Evolutionary conservation across 2,113 vertebrate species (phyloP).

Genomic region (Protobothrops mucrosquamatus): DNA sequence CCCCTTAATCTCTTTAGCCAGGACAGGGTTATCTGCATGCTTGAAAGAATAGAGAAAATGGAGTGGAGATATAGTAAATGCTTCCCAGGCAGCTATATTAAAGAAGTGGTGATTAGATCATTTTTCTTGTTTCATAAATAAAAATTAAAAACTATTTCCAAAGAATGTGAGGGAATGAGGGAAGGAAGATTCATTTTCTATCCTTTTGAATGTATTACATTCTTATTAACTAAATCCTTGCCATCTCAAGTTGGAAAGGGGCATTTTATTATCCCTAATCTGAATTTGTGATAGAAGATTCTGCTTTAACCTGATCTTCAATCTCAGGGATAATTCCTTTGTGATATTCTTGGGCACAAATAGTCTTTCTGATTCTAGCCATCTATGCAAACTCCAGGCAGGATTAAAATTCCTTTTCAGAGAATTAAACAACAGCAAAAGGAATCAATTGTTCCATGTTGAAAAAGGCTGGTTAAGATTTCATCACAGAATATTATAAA

Average conservation of each 20-base stretch:
- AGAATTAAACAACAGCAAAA: background rate
- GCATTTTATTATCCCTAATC: constrained; percentile 21
- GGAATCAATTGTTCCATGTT: constrained; percentile 4
- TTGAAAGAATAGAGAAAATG: constrained; percentile 6
- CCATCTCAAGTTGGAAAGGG: constrained; percentile 2
- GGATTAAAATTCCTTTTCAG: constrained; percentile 4
- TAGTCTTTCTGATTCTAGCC: constrained; percentile 1
- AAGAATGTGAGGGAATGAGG: constrained; percentile 13
- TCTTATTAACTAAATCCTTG: constrained; percentile 16
- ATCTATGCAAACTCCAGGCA: accelerated
- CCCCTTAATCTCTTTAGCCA: constrained; percentile 36
- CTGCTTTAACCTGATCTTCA: background rate
- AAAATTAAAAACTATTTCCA: constrained; percentile 16
- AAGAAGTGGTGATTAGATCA: constrained; percentile 4
- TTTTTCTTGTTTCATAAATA: constrained; percentile 14
- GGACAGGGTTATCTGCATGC: constrained; percentile 26
- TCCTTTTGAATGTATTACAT: constrained; percentile 16
- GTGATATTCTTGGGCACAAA: background rate
- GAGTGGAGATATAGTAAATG: constrained; percentile 2
- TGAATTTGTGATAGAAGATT: background rate
- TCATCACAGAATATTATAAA: background rate
- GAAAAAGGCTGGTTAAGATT: constrained; percentile 18
- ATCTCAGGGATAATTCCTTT: constrained; percentile 25
- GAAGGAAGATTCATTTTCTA: constrained; percentile 1
- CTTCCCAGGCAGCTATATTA: background rate